Evolutionary conservation across 2,113 vertebrate genomes (phyloP).

Genomic region (Propithecus coquereli): DNA sequence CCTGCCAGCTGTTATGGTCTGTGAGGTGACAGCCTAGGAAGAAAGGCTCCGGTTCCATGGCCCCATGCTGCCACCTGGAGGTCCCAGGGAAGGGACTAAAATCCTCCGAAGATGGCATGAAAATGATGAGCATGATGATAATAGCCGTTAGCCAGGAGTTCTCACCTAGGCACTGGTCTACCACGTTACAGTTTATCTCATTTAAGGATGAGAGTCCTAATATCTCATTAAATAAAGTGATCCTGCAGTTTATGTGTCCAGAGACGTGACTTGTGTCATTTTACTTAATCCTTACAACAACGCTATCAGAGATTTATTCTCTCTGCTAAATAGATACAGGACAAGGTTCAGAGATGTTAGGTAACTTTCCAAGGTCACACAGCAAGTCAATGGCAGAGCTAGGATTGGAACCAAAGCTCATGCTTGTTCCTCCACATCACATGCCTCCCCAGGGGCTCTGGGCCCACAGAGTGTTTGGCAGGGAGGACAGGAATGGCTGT

Average conservation of each 20-base stretch:
- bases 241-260: background rate
- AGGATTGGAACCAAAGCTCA: background rate
- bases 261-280: background rate
- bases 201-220: no score
- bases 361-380: background rate
- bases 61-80: constrained; percentile 62
- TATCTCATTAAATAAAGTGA: background rate
- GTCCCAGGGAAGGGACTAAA: background rate
- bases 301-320: background rate
- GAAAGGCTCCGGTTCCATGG: background rate
- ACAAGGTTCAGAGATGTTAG: background rate
- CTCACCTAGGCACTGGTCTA: background rate
- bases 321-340: background rate
- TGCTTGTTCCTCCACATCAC: background rate
- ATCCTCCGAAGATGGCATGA: no score
- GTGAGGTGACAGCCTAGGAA: background rate
- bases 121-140: background rate
- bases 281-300: background rate
- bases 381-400: background rate
- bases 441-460: background rate
- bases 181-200: background rate
- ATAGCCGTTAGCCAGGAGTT: accelerated
- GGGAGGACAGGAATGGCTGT: background rate
- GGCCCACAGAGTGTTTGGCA: accelerated
- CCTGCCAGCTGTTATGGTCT: background rate